phyloP scores from a whole-genome alignment of 2,797 vertebrate species.

The Lepus townsendii region DNA sequence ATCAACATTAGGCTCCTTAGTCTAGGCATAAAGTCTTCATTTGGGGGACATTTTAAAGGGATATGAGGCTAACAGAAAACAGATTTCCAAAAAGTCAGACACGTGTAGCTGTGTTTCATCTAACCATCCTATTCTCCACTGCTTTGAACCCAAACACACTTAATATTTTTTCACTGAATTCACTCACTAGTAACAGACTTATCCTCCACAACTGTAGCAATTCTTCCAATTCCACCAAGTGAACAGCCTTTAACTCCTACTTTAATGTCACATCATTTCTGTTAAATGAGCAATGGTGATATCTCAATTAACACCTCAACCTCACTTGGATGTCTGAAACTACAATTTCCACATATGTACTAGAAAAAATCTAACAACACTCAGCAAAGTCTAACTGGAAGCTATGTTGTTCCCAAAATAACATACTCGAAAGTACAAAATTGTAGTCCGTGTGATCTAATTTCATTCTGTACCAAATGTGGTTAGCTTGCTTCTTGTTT shows the following conservation, averaged over 20 bases:
- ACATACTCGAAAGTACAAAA: constrained; percentile 57
- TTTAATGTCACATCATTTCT: constrained; percentile 53
- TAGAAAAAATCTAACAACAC: constrained; percentile 58
- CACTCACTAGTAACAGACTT: constrained; percentile 36
- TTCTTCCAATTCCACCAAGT: constrained; percentile 15
- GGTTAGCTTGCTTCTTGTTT: constrained; percentile 60
- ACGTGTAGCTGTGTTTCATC: neutral
- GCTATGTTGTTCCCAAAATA: constrained; percentile 69
- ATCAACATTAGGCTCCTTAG: neutral
- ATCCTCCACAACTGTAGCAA: neutral
- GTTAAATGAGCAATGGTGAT: constrained; percentile 60
- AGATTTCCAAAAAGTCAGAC: neutral
- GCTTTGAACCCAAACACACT: constrained; percentile 32
- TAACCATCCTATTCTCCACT: neutral
- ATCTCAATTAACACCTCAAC: constrained; percentile 59
- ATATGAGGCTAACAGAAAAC: constrained; percentile 40
- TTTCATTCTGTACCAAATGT: constrained; percentile 62
- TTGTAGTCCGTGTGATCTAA: neutral
- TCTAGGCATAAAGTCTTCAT: constrained; percentile 60
- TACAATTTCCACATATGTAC: constrained; percentile 54
- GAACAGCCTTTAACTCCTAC: constrained; percentile 49
- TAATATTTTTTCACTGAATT: constrained; percentile 48
- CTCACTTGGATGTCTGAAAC: constrained; percentile 49
- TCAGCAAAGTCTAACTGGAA: constrained; percentile 66
- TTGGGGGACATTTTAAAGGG: constrained; percentile 49